phyloP scores from a whole-genome alignment of 2,113 vertebrate genomes.

The Rhynchomys soricoides region DNA sequence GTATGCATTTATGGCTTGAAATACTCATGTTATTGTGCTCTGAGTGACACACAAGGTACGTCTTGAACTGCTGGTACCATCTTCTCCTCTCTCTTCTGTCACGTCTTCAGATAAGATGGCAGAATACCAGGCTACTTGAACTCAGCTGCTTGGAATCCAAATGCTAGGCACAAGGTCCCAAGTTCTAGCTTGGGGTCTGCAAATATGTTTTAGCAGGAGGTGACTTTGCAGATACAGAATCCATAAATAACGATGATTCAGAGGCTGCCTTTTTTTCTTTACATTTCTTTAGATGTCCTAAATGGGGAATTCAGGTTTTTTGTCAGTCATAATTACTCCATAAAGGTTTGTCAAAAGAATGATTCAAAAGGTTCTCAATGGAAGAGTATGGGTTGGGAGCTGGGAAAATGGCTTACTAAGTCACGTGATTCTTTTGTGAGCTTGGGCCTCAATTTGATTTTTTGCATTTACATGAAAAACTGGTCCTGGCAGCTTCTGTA shows the following conservation, averaged over 20 bases:
- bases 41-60: background rate
- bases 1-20: constrained; percentile 1
- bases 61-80: background rate
- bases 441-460: background rate
- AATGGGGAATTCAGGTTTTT: background rate
- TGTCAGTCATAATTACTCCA: background rate
- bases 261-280: background rate
- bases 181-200: background rate
- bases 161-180: background rate
- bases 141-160: background rate
- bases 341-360: constrained; percentile 1
- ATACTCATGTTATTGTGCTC: background rate
- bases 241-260: constrained; percentile 16
- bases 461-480: background rate
- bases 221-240: background rate
- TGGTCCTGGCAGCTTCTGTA: background rate
- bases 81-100: background rate
- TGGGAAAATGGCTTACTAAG: background rate
- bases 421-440: too few species aligned
- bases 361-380: background rate
- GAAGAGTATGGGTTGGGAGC: background rate
- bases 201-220: constrained; percentile 24
- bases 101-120: background rate
- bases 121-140: background rate
- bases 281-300: background rate